A percentile compares a stretch with the other conserved stretches of the same genome.
These are phyloP conservation scores for Eremophila alpestris DNA, from an alignment of 2,797 vertebrate species.

Conservation along the genomic window DNA sequence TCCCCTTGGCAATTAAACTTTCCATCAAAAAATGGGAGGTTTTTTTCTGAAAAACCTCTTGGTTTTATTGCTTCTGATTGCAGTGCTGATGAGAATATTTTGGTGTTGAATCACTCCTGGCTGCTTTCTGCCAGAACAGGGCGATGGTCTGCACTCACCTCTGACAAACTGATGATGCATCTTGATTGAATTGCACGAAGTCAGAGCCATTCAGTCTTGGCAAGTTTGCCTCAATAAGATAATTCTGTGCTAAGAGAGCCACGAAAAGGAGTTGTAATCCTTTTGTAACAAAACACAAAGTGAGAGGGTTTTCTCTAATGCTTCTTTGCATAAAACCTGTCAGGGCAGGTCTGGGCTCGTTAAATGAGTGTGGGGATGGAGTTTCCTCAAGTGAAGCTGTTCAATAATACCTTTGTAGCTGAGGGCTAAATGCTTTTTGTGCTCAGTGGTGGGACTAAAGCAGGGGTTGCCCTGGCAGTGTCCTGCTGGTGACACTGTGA, in stretches of 20 bases:
- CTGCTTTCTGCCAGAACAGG: not conserved
- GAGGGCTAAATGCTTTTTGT: not conserved
- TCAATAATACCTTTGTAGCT: not conserved
- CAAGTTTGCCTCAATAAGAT: not conserved
- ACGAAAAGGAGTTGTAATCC: not conserved
- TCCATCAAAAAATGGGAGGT: not conserved
- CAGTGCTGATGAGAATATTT: not conserved
- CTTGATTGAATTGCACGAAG: not conserved
- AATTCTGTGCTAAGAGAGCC: not conserved
- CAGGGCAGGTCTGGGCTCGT: not conserved
- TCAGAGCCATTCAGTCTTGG: not conserved
- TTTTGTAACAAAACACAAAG: not conserved
- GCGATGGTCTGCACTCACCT: not conserved
- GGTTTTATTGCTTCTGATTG: not conserved
- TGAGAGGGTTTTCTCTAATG: not conserved
- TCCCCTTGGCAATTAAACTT: not conserved
- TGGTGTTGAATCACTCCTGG: not conserved
- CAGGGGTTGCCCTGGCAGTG: not conserved
- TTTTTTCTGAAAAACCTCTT: not conserved
- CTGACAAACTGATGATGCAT: constrained; percentile 17
- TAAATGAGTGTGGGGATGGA: rapidly evolving
- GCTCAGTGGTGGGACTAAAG: not conserved
- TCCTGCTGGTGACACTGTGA: not conserved
- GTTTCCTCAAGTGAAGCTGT: not conserved
- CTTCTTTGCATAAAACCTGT: not conserved